Evolutionary conservation across 2,888 invertebrate species (phyloP), one percentile per base, ranked within the genome.

Genomic region (Xestia ashworthii): DNA sequence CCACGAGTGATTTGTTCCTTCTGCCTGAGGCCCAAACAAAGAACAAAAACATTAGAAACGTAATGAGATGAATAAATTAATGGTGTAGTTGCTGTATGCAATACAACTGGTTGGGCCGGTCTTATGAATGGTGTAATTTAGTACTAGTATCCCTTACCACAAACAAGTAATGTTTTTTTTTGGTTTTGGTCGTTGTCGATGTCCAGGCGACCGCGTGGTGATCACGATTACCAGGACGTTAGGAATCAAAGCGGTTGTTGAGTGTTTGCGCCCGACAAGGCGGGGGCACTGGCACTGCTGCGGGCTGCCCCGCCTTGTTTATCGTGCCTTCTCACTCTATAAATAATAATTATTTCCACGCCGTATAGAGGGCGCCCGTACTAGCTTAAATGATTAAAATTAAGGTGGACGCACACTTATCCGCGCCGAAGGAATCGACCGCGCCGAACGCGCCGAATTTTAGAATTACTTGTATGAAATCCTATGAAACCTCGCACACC

Each of bases 201-300:
- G 87, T 67, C 76, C 76, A 76, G 74, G 76, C 89, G 84, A 82
- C 85, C 89, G 88, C 89, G 73, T 50, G 82, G 88, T 76, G 84
- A 89, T 83, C 83, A 83, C 80, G 74, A 81, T 67, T 67, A 90
- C 88, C 69, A 88, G 84, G 73, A 74, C 71, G 58, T 38, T 25
- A 83, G 80, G 55, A 84, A 71, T 46, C 9, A 32, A 70, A 76
- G 85, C 79, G 74, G 22, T 48, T 32, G 11, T 38, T n/a, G 46
- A 38, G 44, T 46, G 48, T 67, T 25, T 44, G 25, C n/a, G 65
- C 64, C 32, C 38, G 41, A 38, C 32, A 44, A 53, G 19, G 44
- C 44, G 44, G 44, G 32, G 32, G 32, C 32, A 32, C 32, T 32
- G 44, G 44, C 44, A 44, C 44, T 6, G 41, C 41, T 41, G 44